Evolutionary conservation across 2,888 invertebrate genomes (phyloP), one percentile per base, ranked within the genome.

Genomic region (Parochlus steinenii): DNA sequence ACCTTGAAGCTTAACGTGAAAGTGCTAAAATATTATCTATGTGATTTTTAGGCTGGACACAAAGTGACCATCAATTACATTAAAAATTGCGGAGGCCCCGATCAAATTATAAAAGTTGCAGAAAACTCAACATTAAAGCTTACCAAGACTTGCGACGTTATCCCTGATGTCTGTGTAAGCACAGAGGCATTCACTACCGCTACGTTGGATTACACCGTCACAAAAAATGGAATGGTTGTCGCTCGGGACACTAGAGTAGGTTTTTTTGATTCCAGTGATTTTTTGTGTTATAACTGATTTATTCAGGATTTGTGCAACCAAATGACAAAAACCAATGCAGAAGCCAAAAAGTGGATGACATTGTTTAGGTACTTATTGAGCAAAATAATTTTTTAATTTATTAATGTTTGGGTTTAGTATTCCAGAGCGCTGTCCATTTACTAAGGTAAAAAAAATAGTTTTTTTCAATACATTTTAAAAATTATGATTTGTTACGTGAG

Each of bases 71-170:
- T 56, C 3, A 37, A 50, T 2, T 53, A 52, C 37, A 20, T 52
- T 31, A 53, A 52, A 33, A 54, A 53, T 37, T 56, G 56, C 38
- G 54, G 49, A n/a, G 55, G 53, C 3, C 37, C 44, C 0, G 48
- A 51, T 35, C 48, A 46, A 15, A 26, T 55, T 8, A 45, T 58
- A 2, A 44, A 44, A 5, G 40, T 53, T 7, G 53, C 53, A 24
- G 42, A 48, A 0, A 49, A 48, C 10, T 56, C 57, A 19, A 41
- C 40, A 3, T 41, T 56, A 2, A 50, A 50, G 38, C 40, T 58
- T 22, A 56, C 51, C 24, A 58, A 58, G 33, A 58, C 63, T 39
- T 64, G 64, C 43, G 59, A 63, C 41, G 27, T 64, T 4, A 44
- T 61, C 5, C 52, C 59, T 4, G 41, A 37, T 3, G 64, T 63